Evolutionary conservation across 2,113 vertebrate genomes (phyloP), one percentile per base, ranked within the genome.

Genomic region (Epinephelus lanceolatus): DNA sequence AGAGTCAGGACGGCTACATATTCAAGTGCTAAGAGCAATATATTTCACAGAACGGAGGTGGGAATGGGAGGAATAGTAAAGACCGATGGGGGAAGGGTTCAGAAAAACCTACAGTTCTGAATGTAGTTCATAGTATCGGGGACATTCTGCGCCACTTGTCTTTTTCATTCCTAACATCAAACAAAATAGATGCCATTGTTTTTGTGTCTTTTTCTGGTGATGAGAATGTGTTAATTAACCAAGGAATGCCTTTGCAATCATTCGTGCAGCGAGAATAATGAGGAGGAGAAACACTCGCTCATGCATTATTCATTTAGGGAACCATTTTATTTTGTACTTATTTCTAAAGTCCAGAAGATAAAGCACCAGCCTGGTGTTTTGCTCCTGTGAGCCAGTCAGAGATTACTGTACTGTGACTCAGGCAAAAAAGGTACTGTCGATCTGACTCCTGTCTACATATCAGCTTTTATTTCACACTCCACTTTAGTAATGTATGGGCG

Each of bases 21-120:
- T 88, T 90, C 80, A 87, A 72, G 86, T 80, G 80, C 84, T 86
- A 63, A 80, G 74, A 88, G 88, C 88, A 82, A 87, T 80, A 77
- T 78, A 86, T 86, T 79, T 71, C 76, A 62, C 69, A 40, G 80
- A 76, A 49, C 0, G 2, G 59, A 45, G 60, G 85, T 49, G 72
- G 62, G 65, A 66, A 78, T 18, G 14, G 71, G 47, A 45, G 42
- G 70, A 75, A 81, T 60, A 55, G 66, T 56, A 70, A 90, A 72
- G 61, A 80, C n/a, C 51, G 61, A 15, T 17, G 12, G 57, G 51
- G 61, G 27, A 59, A 52, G 62, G 63, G n/a, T 42, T 80, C 21
- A 61, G 55, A 81, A 80, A 84, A 81, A 27, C 45, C 25, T 60
- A 63, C 42, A 56, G 49, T 25, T 80, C 68, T 57, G 55, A 67